These are phyloP conservation scores for Bubo bubo DNA, from an alignment of 2,113 vertebrate species.

Conservation along the genomic window DNA sequence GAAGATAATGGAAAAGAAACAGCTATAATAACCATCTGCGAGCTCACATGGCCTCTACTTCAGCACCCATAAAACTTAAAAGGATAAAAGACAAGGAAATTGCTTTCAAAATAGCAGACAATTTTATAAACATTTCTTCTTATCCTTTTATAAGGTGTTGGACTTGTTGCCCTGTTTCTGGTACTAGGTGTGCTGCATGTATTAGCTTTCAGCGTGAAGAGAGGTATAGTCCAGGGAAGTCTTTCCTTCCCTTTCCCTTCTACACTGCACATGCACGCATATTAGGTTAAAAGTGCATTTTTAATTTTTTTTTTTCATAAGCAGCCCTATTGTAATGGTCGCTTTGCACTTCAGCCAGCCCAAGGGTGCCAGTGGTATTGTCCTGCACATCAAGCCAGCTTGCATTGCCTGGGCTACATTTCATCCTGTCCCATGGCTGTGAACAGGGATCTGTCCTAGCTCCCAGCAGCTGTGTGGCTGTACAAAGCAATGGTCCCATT, in stretches of 20 bases:
- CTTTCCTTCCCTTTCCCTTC: background rate
- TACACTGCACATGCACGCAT: accelerated
- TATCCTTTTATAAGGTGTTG: background rate
- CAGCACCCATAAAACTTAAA: conserved; percentile 1
- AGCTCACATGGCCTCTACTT: background rate
- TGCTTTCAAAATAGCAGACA: background rate
- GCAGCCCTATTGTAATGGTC: background rate
- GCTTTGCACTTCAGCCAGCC: background rate
- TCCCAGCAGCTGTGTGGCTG: accelerated
- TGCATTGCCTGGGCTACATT: background rate
- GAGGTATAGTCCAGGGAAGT: background rate
- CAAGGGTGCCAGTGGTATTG: background rate
- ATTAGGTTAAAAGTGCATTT: background rate
- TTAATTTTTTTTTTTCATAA: background rate
- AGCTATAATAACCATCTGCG: background rate
- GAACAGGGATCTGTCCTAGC: background rate
- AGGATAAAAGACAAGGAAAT: conserved; percentile 25
- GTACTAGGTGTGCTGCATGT: background rate
- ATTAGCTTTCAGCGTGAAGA: background rate
- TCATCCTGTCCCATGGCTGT: background rate
- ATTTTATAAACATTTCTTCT: conserved; percentile 13
- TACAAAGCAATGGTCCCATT: background rate
- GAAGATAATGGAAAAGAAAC: conserved; percentile 9
- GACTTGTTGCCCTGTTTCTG: background rate
- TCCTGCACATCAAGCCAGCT: background rate